These are phyloP conservation scores for Cygnus olor DNA, from an alignment of 2,797 vertebrate species.

Conservation along the genomic window DNA sequence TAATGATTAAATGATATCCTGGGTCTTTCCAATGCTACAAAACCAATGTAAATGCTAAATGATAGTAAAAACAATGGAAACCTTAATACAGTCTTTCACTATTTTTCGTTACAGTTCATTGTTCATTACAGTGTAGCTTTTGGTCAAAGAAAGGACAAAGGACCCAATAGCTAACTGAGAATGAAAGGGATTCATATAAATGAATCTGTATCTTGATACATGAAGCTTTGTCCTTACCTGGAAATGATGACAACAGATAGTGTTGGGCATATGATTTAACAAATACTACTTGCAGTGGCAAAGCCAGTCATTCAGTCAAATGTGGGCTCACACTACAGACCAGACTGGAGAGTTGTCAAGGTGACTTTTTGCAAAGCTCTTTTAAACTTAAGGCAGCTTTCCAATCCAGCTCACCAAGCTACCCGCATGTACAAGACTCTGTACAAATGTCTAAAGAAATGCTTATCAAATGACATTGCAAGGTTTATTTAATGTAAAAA, in stretches of 20 bases:
- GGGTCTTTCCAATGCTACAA: not conserved
- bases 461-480: not conserved
- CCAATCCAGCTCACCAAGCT: not conserved
- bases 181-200: not conserved
- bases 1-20: not conserved
- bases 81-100: not conserved
- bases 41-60: not conserved
- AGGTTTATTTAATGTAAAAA: not conserved
- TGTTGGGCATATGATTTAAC: accelerated
- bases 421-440: not conserved
- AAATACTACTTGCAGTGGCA: not conserved
- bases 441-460: not conserved
- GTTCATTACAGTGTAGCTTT: not conserved
- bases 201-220: not conserved
- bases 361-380: not conserved
- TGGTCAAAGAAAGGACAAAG: not conserved
- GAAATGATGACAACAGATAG: not conserved
- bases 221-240: not conserved
- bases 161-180: not conserved
- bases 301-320: not conserved
- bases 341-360: not conserved
- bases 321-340: not conserved
- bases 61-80: not conserved
- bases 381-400: not conserved
- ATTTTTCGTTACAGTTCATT: not conserved